Evolutionary conservation across 2,888 invertebrate genomes (phyloP).

Genomic region (Pandemis cinnamomeana): DNA sequence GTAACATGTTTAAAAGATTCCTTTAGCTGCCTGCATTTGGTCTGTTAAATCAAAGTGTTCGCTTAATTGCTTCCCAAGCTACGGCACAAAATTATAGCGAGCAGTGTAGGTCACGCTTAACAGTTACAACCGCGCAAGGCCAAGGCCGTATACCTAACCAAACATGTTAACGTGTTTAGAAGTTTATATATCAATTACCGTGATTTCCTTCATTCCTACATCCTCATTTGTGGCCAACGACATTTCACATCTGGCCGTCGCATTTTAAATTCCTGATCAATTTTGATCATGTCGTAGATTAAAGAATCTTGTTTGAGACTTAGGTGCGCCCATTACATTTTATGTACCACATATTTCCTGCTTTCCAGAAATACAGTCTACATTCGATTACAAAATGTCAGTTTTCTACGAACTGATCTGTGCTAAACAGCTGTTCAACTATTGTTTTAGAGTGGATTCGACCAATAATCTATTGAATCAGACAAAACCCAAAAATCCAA

Average conservation of each 20-base stretch:
- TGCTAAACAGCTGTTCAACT: too few species aligned
- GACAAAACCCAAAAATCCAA: too few species aligned
- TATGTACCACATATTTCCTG: background rate
- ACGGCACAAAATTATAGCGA: background rate
- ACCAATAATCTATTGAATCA: too few species aligned
- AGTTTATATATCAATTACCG: conserved; percentile 25
- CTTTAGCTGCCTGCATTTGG: too few species aligned
- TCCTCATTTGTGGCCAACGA: conserved; percentile 13
- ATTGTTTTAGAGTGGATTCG: too few species aligned
- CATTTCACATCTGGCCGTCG: conserved; percentile 12
- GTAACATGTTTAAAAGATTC: too few species aligned
- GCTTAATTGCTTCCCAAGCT: background rate
- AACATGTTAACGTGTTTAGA: conserved; percentile 33
- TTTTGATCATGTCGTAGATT: background rate
- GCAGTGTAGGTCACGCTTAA: conserved; percentile 16
- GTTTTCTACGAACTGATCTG: too few species aligned
- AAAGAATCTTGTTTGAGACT: background rate
- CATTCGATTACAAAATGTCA: background rate
- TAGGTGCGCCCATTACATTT: background rate
- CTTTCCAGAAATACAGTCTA: background rate
- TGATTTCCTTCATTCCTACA: conserved; percentile 39
- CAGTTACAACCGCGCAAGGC: conserved; percentile 30
- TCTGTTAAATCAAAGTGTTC: background rate
- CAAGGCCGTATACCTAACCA: conserved; percentile 31
- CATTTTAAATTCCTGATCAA: conserved; percentile 2